phyloP scores from a whole-genome alignment of 2,797 vertebrate species.

The Lerista edwardsae region DNA sequence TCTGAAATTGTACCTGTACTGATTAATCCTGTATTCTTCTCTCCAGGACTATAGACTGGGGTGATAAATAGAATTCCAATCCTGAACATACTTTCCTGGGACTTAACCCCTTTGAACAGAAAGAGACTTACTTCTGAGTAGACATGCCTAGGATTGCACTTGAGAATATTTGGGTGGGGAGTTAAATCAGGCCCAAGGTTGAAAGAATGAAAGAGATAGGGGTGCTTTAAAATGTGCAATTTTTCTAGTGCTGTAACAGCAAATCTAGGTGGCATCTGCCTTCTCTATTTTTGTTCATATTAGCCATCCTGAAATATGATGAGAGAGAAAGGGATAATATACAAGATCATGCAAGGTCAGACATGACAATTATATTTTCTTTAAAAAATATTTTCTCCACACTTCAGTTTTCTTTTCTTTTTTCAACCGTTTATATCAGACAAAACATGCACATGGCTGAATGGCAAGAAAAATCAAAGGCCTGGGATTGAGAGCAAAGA shows the following conservation, averaged over 20 bases:
- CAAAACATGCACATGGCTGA: conserved; percentile 7
- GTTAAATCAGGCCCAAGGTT: conserved; percentile 12
- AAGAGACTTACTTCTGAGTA: no score
- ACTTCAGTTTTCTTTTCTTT: neutral
- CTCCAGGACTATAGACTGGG: neutral
- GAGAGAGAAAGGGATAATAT: conserved; percentile 7
- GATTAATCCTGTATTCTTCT: neutral
- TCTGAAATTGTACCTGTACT: neutral
- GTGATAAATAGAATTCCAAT: no score
- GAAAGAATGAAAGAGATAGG: no score
- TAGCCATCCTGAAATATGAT: neutral
- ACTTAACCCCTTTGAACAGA: no score
- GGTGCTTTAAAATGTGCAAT: no score
- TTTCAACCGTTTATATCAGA: neutral
- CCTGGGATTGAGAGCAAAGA: neutral
- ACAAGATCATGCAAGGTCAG: neutral
- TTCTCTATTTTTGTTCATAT: neutral
- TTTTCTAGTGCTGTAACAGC: neutral
- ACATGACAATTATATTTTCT: conserved; percentile 4
- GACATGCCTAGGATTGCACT: no score
- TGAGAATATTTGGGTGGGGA: neutral
- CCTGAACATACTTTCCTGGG: no score
- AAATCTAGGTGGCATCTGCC: neutral
- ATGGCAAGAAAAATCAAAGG: conserved; percentile 4
- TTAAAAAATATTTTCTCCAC: neutral